Base-by-base conservation (phyloP, 2,888 invertebrate genomes). In the Eurytoma californica region DNA sequence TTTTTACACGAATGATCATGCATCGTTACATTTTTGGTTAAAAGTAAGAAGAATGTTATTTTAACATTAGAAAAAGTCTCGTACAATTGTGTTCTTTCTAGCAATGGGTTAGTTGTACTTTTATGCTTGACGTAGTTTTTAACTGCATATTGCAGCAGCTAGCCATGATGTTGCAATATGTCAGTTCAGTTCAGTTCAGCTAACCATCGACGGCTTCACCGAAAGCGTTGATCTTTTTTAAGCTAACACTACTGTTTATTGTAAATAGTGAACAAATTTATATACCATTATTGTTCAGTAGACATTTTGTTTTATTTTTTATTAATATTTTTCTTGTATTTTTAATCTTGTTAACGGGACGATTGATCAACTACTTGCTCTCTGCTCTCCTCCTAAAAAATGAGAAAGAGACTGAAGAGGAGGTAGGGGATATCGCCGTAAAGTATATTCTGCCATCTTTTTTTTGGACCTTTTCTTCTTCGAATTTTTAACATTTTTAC, bases 181-280 rank as follows among this genome's bases (percentile, higher is more conserved):
- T 7, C 47, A 63, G 63, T 63, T 47, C 63, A 63, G 39, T 63
- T 63, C n/a, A 63, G 12, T 18, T 18, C n/a, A n/a, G 18, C 18
- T 39, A 18, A 63, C n/a, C n/a, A n/a, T 18, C 63, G 63, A 30
- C 47, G 39, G 39, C 18, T 60, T 63, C 39, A 9, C n/a, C 39
- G 61, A 30, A 39, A 63, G 39, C 61, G 47, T 63, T 63, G 16
- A 58, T 20, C 24, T 30, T 47, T 20, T 51, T 47, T 63, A 57
- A 39, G 7, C 39, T 39, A 24, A 68, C n/a, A 57, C 12, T 72
- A 68, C 18, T 49, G 49, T 60, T n/a, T 39, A 60, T 53, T 77
- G 77, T 77, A 72, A 67, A 77, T 72, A 77, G 51, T 39, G 24
- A 72, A 72, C 20, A 60, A 39, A 39, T 53, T 60, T 67, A 55